Evolutionary conservation across 92 coral and sea anemone genomes (phyloP).

Genomic region (Palythoa grandis): DNA sequence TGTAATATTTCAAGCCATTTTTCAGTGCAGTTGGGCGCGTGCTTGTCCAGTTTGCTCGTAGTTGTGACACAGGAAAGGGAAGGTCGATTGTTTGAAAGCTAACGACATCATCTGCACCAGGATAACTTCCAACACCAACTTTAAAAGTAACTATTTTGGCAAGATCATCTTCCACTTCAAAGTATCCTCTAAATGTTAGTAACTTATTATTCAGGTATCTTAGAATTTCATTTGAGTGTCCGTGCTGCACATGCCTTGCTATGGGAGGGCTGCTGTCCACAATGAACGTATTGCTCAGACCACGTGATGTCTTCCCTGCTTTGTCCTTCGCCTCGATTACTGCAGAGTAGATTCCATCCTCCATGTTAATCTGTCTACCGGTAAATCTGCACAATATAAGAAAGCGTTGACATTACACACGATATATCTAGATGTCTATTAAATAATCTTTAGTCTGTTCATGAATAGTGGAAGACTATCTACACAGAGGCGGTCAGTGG

Average conservation of each 20-base stretch:
- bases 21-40: constrained; percentile 45
- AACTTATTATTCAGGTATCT: constrained; percentile 38
- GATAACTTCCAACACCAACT: constrained; percentile 86
- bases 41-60: constrained; percentile 88
- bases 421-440: no score
- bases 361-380: constrained; percentile 79
- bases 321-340: constrained; percentile 86
- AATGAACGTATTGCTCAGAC: constrained; percentile 82
- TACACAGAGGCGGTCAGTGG: no score
- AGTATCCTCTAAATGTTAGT: constrained; percentile 65
- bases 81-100: constrained; percentile 50
- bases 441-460: no score
- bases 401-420: background rate
- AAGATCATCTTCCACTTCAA: constrained; percentile 83
- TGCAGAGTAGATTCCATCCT: constrained; percentile 88
- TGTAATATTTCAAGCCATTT: constrained; percentile 79
- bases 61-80: constrained; percentile 47
- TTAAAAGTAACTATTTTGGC: constrained; percentile 77
- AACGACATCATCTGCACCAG: constrained; percentile 88
- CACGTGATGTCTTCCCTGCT: constrained; percentile 79
- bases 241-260: constrained; percentile 76
- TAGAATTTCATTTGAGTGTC: constrained; percentile 56
- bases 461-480: no score
- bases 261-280: constrained; percentile 89
- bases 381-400: constrained; percentile 47